Evolutionary conservation across 1,140 invertebrate species (phyloP).

Genomic region (Formica exsecta): DNA sequence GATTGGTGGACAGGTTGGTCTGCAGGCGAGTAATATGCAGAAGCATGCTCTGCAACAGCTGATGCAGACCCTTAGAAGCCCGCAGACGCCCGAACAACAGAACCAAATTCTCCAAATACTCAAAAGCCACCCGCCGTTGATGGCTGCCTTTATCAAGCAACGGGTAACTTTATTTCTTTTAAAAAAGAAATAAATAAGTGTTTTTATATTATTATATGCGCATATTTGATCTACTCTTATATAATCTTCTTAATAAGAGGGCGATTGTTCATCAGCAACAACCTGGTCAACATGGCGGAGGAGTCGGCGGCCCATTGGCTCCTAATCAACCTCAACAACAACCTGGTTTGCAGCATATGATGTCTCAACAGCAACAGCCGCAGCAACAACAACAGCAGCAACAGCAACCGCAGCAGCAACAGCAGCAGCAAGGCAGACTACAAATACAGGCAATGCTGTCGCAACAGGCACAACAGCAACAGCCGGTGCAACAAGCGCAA

Average conservation of each 20-base stretch:
- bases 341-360: constrained; percentile 85
- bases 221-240: constrained; percentile 58
- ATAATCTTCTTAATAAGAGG: constrained; percentile 74
- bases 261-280: constrained; percentile 81
- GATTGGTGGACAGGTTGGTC: constrained; percentile 84
- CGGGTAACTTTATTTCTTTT: constrained; percentile 85
- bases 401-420: constrained; percentile 84
- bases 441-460: constrained; percentile 85
- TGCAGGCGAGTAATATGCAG: constrained; percentile 86
- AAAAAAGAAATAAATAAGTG: background rate
- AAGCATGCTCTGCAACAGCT: constrained; percentile 95
- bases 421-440: constrained; percentile 81
- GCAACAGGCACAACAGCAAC: constrained; percentile 86
- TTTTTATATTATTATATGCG: constrained; percentile 14
- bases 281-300: constrained; percentile 81
- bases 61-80: constrained; percentile 95
- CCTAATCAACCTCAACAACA: constrained; percentile 87
- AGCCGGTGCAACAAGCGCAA: constrained; percentile 86
- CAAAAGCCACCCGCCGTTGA: constrained; percentile 97
- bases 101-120: constrained; percentile 97
- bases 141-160: constrained; percentile 98
- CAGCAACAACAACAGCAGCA: constrained; percentile 85
- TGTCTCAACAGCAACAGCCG: constrained; percentile 86
- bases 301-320: constrained; percentile 79
- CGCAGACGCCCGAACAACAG: constrained; percentile 96